Evolutionary conservation across 2,797 vertebrate species (phyloP), one percentile per base, ranked within the genome.

Genomic region (Avahi laniger): DNA sequence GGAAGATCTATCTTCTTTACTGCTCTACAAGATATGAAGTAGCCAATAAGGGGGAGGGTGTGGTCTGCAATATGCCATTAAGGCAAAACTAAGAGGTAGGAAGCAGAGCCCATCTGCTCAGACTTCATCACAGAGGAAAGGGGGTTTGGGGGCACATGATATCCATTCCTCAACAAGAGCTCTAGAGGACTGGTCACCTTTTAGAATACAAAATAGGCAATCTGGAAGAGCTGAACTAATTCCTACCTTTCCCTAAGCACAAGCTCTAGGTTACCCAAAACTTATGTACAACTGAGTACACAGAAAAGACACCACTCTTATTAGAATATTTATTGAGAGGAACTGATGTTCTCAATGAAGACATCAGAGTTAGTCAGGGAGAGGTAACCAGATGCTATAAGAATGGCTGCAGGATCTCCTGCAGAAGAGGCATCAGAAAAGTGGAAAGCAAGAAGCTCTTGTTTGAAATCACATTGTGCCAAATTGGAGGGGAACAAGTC

Each of bases 281-380:
- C 8, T 28, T 59, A 18, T 33, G 20, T 52, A 9, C 38, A 67
- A 81, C 26, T 48, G 4, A 70, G 9, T 54, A 69, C n/a, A 83
- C 61, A 93, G 24, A 75, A 76, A 59, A 89, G 38, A 73, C 18
- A 72, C 30, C n/a, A 43, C 26, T 50, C 10, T 81, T 72, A 43
- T 73, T 41, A 67, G 1, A 52, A 48, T 2, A 70, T 96, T 92
- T 91, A 96, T 61, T 91, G 7, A 52, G 33, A 35, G 72, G 24
- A 43, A 72, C 72, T n/a, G 35, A 14, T 84, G 54, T 18, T 82
- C 35, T 35, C 54, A 72, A 30, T 14, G 28, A 73, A 22, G 28
- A 59, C 43, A 33, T 83, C 50, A 10, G 33, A 15, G 4, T 48
- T 84, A 18, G 93, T 33, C 92, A 85, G 75, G 0, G 28, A 67